These are phyloP conservation scores for Lathamus discolor DNA, from an alignment of 2,113 vertebrate genomes.

Conservation along the genomic window DNA sequence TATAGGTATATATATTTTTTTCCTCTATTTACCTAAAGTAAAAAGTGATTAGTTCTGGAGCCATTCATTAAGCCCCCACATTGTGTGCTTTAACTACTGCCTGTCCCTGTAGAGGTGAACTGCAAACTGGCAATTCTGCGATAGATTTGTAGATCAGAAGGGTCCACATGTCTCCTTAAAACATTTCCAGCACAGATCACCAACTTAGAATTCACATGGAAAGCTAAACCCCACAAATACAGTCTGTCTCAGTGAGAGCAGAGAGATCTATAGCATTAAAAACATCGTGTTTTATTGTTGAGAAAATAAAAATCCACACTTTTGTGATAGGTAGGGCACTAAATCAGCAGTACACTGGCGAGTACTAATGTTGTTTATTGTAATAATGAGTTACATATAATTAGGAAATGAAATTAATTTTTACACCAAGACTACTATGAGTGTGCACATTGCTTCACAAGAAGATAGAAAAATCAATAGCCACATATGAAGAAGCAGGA, in stretches of 20 bases:
- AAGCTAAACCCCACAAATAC: neutral
- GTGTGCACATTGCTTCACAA: neutral
- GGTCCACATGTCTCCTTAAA: neutral
- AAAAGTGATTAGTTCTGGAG: neutral
- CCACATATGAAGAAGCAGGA: neutral
- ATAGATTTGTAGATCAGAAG: neutral
- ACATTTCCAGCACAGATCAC: neutral
- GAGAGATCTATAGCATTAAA: neutral
- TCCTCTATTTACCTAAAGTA: neutral
- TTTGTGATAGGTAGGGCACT: neutral
- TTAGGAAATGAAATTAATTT: neutral
- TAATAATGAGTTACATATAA: neutral
- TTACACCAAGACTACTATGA: neutral
- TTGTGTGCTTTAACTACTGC: neutral
- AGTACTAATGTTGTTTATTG: neutral
- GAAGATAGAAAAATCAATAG: neutral
- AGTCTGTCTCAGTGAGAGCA: neutral
- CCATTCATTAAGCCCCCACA: neutral
- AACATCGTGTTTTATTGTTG: neutral
- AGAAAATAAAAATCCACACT: neutral
- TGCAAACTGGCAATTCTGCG: neutral
- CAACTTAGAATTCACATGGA: neutral
- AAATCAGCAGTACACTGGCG: neutral
- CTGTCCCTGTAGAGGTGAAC: neutral
- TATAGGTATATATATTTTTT: neutral